A percentile compares a stretch with the other conserved stretches of the same genome.
Evolutionary conservation across 1,140 invertebrate species (phyloP).

Genomic region (Centruroides sculpturatus): DNA sequence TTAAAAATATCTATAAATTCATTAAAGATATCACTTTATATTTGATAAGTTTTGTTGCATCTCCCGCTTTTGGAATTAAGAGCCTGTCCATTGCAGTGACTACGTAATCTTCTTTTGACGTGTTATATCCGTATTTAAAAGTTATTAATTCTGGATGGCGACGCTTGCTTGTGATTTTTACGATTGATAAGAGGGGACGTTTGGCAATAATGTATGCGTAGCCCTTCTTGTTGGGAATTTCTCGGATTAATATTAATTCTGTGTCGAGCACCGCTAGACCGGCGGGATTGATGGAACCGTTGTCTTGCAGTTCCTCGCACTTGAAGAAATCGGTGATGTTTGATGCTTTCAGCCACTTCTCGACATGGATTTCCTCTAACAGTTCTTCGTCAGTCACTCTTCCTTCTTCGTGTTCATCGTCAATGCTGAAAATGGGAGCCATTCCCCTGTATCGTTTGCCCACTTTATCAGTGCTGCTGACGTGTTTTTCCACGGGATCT

Average conservation of each 20-base stretch:
- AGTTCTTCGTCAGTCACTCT: constrained; percentile 34
- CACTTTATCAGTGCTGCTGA: constrained; percentile 57
- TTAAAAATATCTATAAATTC: too few species aligned
- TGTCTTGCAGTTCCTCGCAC: constrained; percentile 80
- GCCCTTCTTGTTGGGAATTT: constrained; percentile 53
- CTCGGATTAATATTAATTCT: constrained; percentile 73
- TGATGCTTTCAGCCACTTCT: constrained; percentile 61
- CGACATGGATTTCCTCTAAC: constrained; percentile 48
- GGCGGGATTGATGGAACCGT: constrained; percentile 69
- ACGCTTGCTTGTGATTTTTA: constrained; percentile 92
- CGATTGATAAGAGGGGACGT: constrained; percentile 69
- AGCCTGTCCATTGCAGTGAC: constrained; percentile 80
- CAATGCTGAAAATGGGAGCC: constrained; percentile 86
- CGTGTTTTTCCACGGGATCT: constrained; percentile 42
- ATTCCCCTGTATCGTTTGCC: constrained; percentile 81
- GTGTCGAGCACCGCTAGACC: constrained; percentile 74
- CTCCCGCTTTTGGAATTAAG: constrained; percentile 76
- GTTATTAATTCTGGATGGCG: constrained; percentile 86
- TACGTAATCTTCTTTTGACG: constrained; percentile 26
- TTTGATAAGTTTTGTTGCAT: constrained; percentile 70
- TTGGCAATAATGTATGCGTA: constrained; percentile 69
- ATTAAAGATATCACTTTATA: constrained; percentile 20
- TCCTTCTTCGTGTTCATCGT: constrained; percentile 64
- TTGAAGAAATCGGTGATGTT: constrained; percentile 71
- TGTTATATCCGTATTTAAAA: constrained; percentile 63